These are phyloP conservation scores for Drosophila prolongata DNA, from an alignment of 2,888 invertebrate species.

Conservation along the genomic window DNA sequence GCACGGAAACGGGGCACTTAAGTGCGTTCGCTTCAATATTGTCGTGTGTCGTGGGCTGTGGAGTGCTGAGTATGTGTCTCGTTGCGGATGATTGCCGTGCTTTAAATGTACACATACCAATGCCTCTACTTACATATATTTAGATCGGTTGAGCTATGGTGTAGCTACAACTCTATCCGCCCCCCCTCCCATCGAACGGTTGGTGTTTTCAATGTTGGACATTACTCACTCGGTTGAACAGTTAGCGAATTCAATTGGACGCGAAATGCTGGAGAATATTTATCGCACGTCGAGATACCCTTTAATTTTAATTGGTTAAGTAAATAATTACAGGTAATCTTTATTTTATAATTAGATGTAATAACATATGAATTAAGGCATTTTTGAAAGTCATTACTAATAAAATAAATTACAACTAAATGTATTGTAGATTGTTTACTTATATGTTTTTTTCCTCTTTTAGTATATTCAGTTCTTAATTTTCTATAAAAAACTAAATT, in stretches of 20 bases:
- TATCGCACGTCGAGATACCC: conserved; percentile 43
- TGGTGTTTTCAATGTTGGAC: conserved; percentile 50
- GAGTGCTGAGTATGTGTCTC: conserved; percentile 50
- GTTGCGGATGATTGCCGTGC: conserved; percentile 55
- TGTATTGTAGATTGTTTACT: too few species aligned
- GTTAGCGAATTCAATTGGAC: conserved; percentile 61
- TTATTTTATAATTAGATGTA: too few species aligned
- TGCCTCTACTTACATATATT: neutral
- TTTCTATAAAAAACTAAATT: too few species aligned
- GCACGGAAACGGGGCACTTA: conserved; percentile 53
- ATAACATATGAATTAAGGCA: too few species aligned
- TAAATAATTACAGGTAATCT: too few species aligned
- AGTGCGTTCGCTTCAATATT: conserved; percentile 50
- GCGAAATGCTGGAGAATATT: conserved; percentile 38
- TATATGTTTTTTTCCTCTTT: too few species aligned
- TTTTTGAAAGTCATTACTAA: too few species aligned
- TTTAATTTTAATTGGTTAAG: conserved; percentile 1
- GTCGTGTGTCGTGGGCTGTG: conserved; percentile 64
- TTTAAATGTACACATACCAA: conserved; percentile 4
- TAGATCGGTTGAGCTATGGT: conserved; percentile 24
- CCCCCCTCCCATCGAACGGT: conserved; percentile 2
- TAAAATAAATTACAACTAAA: too few species aligned
- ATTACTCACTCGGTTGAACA: conserved; percentile 65
- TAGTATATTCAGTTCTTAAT: too few species aligned
- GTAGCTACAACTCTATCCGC: conserved; percentile 47